Evolutionary conservation across 2,888 invertebrate genomes (phyloP), one percentile per base, ranked within the genome.

Genomic region (Tolmerus cingulatus): DNA sequence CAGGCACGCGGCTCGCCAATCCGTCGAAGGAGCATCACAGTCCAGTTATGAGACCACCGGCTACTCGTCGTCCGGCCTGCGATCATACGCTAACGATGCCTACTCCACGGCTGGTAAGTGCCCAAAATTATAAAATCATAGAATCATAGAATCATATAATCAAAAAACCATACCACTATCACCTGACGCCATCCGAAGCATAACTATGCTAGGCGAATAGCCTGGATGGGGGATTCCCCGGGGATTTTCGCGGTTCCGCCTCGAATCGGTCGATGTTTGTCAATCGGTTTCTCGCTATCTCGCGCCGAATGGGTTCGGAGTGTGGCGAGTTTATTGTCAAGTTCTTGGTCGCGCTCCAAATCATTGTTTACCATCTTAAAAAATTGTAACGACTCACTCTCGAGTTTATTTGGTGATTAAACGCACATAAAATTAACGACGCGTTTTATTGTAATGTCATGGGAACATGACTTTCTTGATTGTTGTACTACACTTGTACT

Each of bases 21-120:
- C 93, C 57, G 92, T 92, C 74, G 93, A 93, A 90, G 92, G 92
- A 88, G 92, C 92, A 77, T 92, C 93, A 87, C 93, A 93, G 90
- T 92, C 93, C 87, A 92, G 92, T 88, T 93, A 93, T 88, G 92
- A 93, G 90, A 91, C 92, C 88, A 91, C 93, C 89, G 92, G 92
- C 82, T 93, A 89, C 78, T 82, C 93, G 55, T 91, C 92, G 86
- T 91, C 92, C 89, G 92, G 91, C 79, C 89, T 93, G 87, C 90
- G 93, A 88, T 91, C 91, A 87, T 93, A 92, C 89, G 91, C 92
- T 89, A 90, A 91, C 89, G 93, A 93, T 89, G 91, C 92, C 88
- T 93, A 93, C 89, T 90, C 93, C 87, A 91, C 92, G 89, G 91
- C 93, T 90, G 93, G 93, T 93, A 90, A 90, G 89, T 89, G 12